A percentile compares a stretch with the other conserved stretches of the same genome.
Evolutionary conservation across 1,140 invertebrate genomes (phyloP).

Genomic region (Drosophila pseudoobscura): DNA sequence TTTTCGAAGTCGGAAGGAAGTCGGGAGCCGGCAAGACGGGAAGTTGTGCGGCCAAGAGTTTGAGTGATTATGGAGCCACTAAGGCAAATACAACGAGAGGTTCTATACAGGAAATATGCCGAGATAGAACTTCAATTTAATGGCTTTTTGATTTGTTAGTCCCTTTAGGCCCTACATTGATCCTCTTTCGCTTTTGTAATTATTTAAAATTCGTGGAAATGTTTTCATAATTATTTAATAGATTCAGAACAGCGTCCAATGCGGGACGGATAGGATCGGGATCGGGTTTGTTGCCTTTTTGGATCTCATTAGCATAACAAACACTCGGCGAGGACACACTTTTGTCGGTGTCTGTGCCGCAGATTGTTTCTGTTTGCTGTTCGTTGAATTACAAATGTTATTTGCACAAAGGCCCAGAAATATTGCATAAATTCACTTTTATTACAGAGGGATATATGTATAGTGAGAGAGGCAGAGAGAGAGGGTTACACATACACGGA

Average conservation of each 20-base stretch:
- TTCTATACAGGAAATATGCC: no score
- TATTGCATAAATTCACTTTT: constrained; percentile 82
- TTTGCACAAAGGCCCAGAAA: constrained; percentile 80
- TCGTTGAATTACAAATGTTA: constrained; percentile 72
- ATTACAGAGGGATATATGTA: constrained; percentile 49
- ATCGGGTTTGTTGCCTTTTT: constrained; percentile 43
- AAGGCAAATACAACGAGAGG: no score
- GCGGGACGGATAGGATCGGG: constrained; percentile 13
- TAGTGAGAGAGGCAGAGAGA: not conserved
- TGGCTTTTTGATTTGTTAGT: constrained; percentile 37
- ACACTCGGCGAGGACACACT: constrained; percentile 57
- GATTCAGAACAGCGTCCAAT: constrained; percentile 39
- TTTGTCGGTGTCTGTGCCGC: constrained; percentile 12
- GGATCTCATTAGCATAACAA: constrained; percentile 75
- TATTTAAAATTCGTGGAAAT: constrained; percentile 30
- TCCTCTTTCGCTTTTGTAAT: not conserved
- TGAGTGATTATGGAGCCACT: no score
- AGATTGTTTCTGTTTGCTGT: constrained; percentile 14
- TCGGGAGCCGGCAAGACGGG: no score
- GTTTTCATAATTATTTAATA: constrained; percentile 59
- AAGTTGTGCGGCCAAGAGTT: not conserved
- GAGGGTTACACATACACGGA: constrained; percentile 21
- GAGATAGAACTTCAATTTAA: constrained; percentile 4
- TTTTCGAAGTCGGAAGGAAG: constrained; percentile 17
- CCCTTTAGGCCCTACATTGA: constrained; percentile 18